phyloP scores from a whole-genome alignment of 2,888 invertebrate species.

The Phorcus lineatus region DNA sequence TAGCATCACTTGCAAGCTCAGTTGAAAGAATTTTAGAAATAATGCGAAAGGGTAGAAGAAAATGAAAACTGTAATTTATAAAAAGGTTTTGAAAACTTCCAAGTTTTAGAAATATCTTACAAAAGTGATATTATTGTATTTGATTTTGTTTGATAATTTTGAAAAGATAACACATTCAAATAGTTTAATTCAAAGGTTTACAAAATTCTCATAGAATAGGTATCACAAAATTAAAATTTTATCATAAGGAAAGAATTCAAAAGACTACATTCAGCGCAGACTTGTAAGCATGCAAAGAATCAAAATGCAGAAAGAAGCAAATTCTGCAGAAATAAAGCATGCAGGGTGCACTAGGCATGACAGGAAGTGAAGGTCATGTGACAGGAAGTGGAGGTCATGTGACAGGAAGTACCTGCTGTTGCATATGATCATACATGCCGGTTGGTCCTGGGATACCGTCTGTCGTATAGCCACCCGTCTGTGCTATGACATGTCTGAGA shows the following conservation, averaged over 20 bases:
- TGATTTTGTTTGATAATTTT: not conserved
- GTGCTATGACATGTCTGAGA: conserved; percentile 45
- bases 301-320: not conserved
- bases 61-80: too few relatives aligned
- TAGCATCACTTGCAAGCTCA: not conserved
- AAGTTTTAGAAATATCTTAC: not conserved
- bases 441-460: conserved; percentile 47
- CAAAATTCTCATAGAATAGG: too few relatives aligned
- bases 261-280: not conserved
- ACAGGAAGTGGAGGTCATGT: not conserved
- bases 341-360: not conserved
- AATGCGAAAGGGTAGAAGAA: too few relatives aligned
- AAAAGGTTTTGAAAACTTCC: not conserved
- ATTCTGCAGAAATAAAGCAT: not conserved
- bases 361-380: not conserved
- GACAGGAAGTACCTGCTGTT: conserved; percentile 34
- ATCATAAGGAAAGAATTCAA: not conserved
- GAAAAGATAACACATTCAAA: not conserved
- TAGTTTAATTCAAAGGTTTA: not conserved
- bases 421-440: conserved; percentile 44
- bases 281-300: not conserved
- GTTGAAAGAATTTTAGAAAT: not conserved
- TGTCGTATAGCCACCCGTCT: conserved; percentile 49
- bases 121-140: too few relatives aligned
- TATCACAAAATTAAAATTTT: not conserved